Conservation (phyloP, 2,888 invertebrate genomes). For the Pristionchus maxplancki region DNA sequence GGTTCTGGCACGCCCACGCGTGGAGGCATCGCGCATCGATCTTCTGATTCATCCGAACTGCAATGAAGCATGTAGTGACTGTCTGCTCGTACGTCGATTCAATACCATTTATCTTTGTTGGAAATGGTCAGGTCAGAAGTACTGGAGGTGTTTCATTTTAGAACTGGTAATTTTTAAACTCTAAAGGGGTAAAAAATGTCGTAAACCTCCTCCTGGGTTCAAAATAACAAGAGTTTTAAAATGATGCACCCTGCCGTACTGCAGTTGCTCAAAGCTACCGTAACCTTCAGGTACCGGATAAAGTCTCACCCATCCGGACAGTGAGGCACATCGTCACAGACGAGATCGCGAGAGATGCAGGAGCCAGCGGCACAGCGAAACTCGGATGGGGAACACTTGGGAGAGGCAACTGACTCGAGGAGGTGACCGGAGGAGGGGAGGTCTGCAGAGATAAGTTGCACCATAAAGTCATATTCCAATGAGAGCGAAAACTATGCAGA, state of each 20-base stretch:
- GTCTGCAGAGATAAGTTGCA: neutral
- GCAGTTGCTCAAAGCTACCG: too few relatives aligned
- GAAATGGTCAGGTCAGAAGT: too few relatives aligned
- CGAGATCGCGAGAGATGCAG: neutral
- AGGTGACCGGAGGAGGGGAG: neutral
- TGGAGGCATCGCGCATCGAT: slow-evolving; percentile 19
- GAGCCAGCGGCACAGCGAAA: neutral
- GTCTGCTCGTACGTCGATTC: neutral
- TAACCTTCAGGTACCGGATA: too few relatives aligned
- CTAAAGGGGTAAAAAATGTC: too few relatives aligned
- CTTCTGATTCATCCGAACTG: slow-evolving; percentile 44
- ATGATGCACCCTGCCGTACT: too few relatives aligned
- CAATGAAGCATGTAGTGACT: neutral
- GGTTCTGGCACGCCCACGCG: neutral
- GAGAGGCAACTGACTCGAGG: neutral
- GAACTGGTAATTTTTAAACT: too few relatives aligned
- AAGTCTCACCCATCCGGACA: slow-evolving; percentile 14
- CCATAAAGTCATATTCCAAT: neutral
- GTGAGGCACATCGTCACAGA: slow-evolving; percentile 25
- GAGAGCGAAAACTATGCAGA: too few relatives aligned
- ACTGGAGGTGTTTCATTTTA: too few relatives aligned
- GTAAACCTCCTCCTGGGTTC: too few relatives aligned
- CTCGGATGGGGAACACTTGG: slow-evolving; percentile 4
- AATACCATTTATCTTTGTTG: too few relatives aligned
- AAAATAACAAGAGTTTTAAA: too few relatives aligned